Evolutionary conservation across 2,888 invertebrate genomes (phyloP).

Genomic region (Disparrhopalites patrizii): DNA sequence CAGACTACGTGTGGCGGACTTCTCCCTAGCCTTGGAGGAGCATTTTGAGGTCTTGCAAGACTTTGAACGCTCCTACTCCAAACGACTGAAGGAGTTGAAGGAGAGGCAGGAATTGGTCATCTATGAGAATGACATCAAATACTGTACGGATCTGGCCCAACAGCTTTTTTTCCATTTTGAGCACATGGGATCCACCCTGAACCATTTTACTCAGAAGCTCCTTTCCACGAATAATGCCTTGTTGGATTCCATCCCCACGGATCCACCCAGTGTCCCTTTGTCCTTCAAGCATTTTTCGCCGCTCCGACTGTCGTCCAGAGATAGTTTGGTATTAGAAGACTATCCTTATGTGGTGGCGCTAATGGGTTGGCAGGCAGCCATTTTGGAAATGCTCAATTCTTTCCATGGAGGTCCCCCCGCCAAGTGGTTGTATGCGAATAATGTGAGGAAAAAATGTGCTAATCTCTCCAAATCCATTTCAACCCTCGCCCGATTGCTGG

Average conservation of each 20-base stretch:
- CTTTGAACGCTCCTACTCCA: conserved; percentile 14
- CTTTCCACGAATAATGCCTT: neutral
- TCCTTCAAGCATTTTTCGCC: conserved; percentile 12
- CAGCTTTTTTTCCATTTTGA: conserved; percentile 19
- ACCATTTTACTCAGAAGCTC: conserved; percentile 2
- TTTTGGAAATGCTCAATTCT: conserved; percentile 15
- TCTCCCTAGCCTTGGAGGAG: neutral
- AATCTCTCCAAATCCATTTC: neutral
- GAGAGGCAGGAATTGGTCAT: conserved; percentile 7
- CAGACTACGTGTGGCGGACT: neutral
- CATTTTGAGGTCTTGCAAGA: conserved; percentile 23
- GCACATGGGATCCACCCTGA: conserved; percentile 14
- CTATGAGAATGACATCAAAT: conserved; percentile 10
- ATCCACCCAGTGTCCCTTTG: conserved; percentile 9
- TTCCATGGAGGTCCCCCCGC: neutral
- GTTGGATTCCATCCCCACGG: conserved; percentile 10
- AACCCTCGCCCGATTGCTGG: neutral
- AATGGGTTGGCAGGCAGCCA: conserved; percentile 6
- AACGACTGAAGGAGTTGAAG: neutral
- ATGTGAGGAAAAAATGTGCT: neutral
- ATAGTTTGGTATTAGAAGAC: neutral
- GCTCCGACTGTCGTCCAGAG: neutral
- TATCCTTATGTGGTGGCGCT: neutral
- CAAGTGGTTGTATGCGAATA: too few species aligned
- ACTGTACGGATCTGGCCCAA: conserved; percentile 19